Evolutionary conservation across 2,797 vertebrate genomes (phyloP).

Genomic region (Coendou prehensilis): DNA sequence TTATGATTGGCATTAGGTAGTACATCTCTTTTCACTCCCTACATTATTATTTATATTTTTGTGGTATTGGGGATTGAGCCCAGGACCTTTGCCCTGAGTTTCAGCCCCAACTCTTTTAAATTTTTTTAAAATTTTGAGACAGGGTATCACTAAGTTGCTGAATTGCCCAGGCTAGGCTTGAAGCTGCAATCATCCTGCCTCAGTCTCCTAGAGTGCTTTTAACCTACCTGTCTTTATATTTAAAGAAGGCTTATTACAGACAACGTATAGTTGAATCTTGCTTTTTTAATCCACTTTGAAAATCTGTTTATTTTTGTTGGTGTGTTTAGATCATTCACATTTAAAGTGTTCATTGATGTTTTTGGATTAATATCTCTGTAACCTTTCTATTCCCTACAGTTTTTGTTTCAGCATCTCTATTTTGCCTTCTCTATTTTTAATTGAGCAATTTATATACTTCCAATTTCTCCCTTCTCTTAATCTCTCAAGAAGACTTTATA

Average conservation of each 20-base stretch:
- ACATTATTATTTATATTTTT: background rate
- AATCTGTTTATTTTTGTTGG: background rate
- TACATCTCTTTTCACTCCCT: background rate
- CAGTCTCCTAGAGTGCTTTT: background rate
- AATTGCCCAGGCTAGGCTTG: background rate
- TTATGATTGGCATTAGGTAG: background rate
- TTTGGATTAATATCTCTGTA: background rate
- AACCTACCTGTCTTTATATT: background rate
- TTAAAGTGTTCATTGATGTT: background rate
- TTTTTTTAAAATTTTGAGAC: background rate
- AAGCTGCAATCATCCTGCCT: background rate
- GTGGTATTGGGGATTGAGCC: background rate
- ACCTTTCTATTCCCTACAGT: background rate
- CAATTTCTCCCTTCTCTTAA: background rate
- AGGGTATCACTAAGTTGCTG: background rate
- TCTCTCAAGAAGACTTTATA: background rate
- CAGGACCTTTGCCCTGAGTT: background rate
- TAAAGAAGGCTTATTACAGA: background rate
- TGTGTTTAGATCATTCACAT: background rate
- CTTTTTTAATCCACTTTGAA: background rate
- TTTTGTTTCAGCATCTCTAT: background rate
- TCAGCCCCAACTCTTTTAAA: background rate
- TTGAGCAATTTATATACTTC: background rate
- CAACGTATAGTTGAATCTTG: background rate
- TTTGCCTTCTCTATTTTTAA: background rate